Evolutionary conservation across 2,888 invertebrate genomes (phyloP).

Genomic region (Pammene fasciana): DNA sequence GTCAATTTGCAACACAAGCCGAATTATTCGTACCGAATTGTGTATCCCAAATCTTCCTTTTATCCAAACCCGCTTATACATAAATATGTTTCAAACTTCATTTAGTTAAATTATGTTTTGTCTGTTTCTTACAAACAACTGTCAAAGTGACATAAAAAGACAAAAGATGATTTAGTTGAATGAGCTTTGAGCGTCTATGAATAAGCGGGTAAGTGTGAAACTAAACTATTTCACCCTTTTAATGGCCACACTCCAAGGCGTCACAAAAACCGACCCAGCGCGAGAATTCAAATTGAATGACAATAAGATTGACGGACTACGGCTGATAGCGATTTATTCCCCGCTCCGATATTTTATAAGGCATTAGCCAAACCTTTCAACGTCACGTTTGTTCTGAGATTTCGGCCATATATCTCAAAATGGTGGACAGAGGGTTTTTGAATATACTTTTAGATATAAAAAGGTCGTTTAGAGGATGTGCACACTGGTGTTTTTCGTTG

Average conservation of each 20-base stretch:
- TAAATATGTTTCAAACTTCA: too few relatives aligned
- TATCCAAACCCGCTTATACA: too few relatives aligned
- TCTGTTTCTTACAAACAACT: too few relatives aligned
- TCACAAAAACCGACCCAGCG: constrained; percentile 69
- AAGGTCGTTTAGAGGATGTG: not conserved
- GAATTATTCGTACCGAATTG: too few relatives aligned
- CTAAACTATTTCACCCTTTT: not conserved
- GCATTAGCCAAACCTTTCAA: constrained; percentile 35
- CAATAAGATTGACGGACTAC: constrained; percentile 80
- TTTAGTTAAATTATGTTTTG: too few relatives aligned
- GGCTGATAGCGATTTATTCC: constrained; percentile 73
- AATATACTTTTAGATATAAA: not conserved
- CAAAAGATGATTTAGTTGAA: too few relatives aligned
- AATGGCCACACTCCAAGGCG: constrained; percentile 52
- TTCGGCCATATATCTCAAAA: constrained; percentile 35
- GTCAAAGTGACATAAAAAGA: too few relatives aligned
- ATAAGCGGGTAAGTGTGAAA: not conserved
- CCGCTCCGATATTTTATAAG: constrained; percentile 50
- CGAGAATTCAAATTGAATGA: constrained; percentile 81
- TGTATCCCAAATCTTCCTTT: too few relatives aligned
- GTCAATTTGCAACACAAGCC: too few relatives aligned
- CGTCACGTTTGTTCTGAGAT: constrained; percentile 38
- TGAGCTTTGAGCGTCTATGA: too few relatives aligned
- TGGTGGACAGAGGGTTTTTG: constrained; percentile 23
- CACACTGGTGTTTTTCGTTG: not conserved